Percentiles rank a stretch among this genome's conserved stretches.
These are phyloP conservation scores for Parnassius smintheus DNA, from an alignment of 2,888 invertebrate genomes.

Conservation along the genomic window DNA sequence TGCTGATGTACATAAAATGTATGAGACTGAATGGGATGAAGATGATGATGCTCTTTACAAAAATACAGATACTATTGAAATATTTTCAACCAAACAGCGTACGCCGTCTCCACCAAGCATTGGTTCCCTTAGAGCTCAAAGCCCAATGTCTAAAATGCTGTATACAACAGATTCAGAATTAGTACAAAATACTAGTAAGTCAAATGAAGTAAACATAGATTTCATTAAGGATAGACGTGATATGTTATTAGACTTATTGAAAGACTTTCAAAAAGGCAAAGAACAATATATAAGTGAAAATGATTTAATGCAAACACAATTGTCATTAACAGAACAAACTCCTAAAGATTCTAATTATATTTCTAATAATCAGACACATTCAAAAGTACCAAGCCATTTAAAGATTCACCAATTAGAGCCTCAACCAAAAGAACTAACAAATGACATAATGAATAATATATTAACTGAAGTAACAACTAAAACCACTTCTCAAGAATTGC, in stretches of 20 bases:
- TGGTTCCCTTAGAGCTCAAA: constrained; percentile 40
- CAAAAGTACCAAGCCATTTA: constrained; percentile 17
- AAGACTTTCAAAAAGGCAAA: constrained; percentile 49
- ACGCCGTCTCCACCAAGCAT: constrained; percentile 37
- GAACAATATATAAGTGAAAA: constrained; percentile 24
- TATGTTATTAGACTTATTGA: constrained; percentile 52
- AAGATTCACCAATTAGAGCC: constrained; percentile 33
- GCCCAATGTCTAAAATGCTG: constrained; percentile 49
- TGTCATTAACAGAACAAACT: constrained; percentile 6
- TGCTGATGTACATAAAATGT: constrained; percentile 48
- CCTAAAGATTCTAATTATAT: constrained; percentile 2
- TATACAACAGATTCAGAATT: constrained; percentile 39
- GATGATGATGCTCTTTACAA: constrained; percentile 75
- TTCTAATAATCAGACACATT: constrained; percentile 24
- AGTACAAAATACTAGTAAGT: constrained; percentile 26
- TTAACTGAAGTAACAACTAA: constrained; percentile 33
- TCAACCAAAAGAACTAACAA: constrained; percentile 46
- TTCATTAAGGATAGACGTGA: constrained; percentile 53
- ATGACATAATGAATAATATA: constrained; percentile 44
- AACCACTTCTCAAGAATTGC: constrained; percentile 31
- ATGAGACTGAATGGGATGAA: constrained; percentile 68
- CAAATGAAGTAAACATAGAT: constrained; percentile 41
- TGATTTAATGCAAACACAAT: constrained; percentile 6
- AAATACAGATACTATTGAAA: constrained; percentile 44
- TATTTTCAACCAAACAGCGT: constrained; percentile 27